These are phyloP conservation scores for Zophobas morio DNA, from an alignment of 1,140 invertebrate genomes.

Conservation along the genomic window DNA sequence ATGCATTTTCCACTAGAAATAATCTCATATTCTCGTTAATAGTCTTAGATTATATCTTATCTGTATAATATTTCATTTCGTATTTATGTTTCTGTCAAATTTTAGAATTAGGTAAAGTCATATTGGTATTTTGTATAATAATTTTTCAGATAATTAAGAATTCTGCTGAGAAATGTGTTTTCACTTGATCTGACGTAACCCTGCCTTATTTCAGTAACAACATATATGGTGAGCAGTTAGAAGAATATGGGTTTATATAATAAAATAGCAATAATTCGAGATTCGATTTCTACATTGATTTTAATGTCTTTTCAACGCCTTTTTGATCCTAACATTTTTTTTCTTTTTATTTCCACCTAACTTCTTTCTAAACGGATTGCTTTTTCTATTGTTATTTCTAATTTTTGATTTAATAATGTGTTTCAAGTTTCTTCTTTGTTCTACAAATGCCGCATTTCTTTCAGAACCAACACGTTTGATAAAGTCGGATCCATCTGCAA, in stretches of 20 bases:
- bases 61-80: slow-evolving; percentile 34
- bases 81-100: slow-evolving; percentile 22
- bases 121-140: slow-evolving; percentile 62
- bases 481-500: slow-evolving; percentile 74
- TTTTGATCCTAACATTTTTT: slow-evolving; percentile 60
- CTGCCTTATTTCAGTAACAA: neutral
- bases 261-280: neutral
- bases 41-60: slow-evolving; percentile 14
- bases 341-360: slow-evolving; percentile 60
- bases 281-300: slow-evolving; percentile 22
- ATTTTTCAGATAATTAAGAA: slow-evolving; percentile 55
- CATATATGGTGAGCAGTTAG: neutral
- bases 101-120: slow-evolving; percentile 17
- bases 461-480: slow-evolving; percentile 67
- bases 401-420: slow-evolving; percentile 74
- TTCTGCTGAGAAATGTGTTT: slow-evolving; percentile 8
- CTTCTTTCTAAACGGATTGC: slow-evolving; percentile 66
- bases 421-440: slow-evolving; percentile 72
- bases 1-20: slow-evolving; percentile 36
- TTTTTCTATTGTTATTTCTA: slow-evolving; percentile 73
- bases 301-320: slow-evolving; percentile 58
- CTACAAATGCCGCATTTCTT: slow-evolving; percentile 64
- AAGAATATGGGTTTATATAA: neutral
- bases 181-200: neutral
- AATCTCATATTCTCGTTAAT: slow-evolving; percentile 31